Conservation (phyloP, 30 jellyfish, hydroid and myxozoan genomes). For the Hydra vulgaris region DNA sequence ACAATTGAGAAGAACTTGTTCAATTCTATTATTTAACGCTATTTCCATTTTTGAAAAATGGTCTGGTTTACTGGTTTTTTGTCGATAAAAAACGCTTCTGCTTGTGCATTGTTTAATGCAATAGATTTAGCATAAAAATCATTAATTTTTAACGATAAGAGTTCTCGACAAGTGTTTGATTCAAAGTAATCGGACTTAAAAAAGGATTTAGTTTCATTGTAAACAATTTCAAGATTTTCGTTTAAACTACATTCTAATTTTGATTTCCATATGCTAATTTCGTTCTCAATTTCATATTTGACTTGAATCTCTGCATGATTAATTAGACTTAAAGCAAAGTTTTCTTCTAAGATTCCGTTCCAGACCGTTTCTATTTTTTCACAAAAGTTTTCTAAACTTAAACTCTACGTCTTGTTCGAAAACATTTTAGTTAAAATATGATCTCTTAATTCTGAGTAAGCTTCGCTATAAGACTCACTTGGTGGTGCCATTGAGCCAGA, state of each 20-base stretch:
- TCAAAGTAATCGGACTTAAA: too few species aligned
- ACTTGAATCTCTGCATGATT: constrained; percentile 1
- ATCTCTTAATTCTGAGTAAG: too few species aligned
- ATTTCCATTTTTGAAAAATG: too few species aligned
- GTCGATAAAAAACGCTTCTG: neutral
- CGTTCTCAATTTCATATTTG: neutral
- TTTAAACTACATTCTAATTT: too few species aligned
- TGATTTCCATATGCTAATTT: constrained; percentile 3
- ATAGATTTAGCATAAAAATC: neutral
- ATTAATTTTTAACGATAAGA: too few species aligned
- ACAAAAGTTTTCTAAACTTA: neutral
- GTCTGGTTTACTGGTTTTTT: neutral
- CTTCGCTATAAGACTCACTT: too few species aligned
- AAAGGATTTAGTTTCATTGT: too few species aligned
- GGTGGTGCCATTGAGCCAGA: too few species aligned
- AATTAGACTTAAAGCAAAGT: neutral
- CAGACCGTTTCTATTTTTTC: neutral
- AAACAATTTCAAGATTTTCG: too few species aligned
- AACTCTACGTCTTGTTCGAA: too few species aligned
- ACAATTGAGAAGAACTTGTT: neutral
- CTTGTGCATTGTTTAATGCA: neutral
- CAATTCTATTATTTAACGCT: neutral
- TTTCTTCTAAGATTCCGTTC: constrained; percentile 3
- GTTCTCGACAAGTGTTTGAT: too few species aligned
- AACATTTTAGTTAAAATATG: too few species aligned